phyloP scores from a whole-genome alignment of 2,113 vertebrate species.

The Xiphophorus hellerii region DNA sequence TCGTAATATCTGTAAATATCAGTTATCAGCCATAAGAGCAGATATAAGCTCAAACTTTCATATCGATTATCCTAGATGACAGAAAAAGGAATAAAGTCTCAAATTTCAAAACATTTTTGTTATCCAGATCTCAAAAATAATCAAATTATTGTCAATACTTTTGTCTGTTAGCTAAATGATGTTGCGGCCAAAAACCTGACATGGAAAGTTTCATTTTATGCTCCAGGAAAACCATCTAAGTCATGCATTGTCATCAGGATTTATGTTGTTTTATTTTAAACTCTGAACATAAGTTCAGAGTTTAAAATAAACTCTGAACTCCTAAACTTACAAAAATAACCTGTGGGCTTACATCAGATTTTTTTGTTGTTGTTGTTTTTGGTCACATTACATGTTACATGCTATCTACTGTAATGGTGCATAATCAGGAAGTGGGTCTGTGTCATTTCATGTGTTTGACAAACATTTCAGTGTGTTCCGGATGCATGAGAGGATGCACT shows the following conservation, averaged over 20 bases:
- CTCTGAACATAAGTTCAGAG: too few species aligned
- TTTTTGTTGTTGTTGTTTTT: not conserved
- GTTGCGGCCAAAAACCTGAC: not conserved
- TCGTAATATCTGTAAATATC: too few species aligned
- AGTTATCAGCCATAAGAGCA: too few species aligned
- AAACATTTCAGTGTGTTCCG: not conserved
- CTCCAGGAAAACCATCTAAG: not conserved
- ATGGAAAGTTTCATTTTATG: not conserved
- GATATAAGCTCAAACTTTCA: too few species aligned
- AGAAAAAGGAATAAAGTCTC: not conserved
- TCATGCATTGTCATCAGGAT: too few species aligned
- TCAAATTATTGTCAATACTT: too few species aligned
- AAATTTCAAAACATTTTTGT: not conserved
- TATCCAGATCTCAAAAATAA: too few species aligned
- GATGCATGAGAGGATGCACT: not conserved
- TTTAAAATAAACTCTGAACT: too few species aligned
- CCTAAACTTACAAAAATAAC: not conserved
- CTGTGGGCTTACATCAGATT: not conserved
- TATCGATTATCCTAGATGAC: not conserved
- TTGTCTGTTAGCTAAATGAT: too few species aligned
- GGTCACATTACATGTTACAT: not conserved
- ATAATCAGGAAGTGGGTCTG: not conserved
- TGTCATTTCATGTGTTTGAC: not conserved
- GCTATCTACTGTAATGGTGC: not conserved
- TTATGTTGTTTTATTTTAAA: too few species aligned